These are phyloP conservation scores for Aphidius gifuensis DNA, from an alignment of 1,140 invertebrate species.

Conservation along the genomic window DNA sequence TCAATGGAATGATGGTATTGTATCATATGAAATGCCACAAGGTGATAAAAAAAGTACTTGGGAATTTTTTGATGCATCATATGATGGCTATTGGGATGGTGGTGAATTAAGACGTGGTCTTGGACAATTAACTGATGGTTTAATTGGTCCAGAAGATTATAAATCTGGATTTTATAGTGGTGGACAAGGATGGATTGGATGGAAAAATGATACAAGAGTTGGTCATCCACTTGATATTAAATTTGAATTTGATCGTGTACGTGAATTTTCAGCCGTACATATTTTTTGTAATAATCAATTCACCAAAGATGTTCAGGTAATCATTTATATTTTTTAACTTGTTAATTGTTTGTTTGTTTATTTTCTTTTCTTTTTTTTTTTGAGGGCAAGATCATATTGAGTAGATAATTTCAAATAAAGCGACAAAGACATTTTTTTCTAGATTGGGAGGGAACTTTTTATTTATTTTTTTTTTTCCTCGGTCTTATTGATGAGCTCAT, in stretches of 20 bases:
- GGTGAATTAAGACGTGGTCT: conserved; percentile 70
- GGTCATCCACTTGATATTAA: conserved; percentile 69
- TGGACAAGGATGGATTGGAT: conserved; percentile 85
- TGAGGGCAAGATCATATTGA: not conserved
- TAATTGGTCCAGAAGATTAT: conserved; percentile 72
- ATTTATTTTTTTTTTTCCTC: too few relatives aligned
- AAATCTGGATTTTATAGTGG: conserved; percentile 63
- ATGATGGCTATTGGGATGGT: conserved; percentile 82
- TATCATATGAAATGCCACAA: conserved; percentile 59
- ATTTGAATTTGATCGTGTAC: conserved; percentile 83
- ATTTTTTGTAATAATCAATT: conserved; percentile 82
- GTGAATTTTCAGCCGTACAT: conserved; percentile 82
- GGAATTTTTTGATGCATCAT: conserved; percentile 86
- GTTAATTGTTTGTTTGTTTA: not conserved
- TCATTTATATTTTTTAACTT: conserved; percentile 17
- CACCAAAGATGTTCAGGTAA: conserved; percentile 75
- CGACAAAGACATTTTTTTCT: too few relatives aligned
- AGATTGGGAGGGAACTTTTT: too few relatives aligned
- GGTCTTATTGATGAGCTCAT: too few relatives aligned
- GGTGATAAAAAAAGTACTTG: conserved; percentile 78
- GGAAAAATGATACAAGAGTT: conserved; percentile 76
- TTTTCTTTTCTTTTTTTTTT: not conserved
- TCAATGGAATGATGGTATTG: conserved; percentile 61
- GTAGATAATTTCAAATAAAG: too few relatives aligned
- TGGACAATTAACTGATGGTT: conserved; percentile 83